phyloP scores from a whole-genome alignment of 2,113 vertebrate genomes.

The human region GRCh38 chr14:101276501-101277000 shows the following conservation, averaged over 20 bases:
- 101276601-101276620: neutral
- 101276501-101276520: neutral
- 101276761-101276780: neutral
- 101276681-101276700: neutral
- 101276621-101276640: neutral
- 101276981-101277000: neutral
- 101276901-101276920: neutral
- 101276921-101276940: neutral
- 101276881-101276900: neutral
- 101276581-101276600: neutral
- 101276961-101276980: neutral
- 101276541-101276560: too few species aligned
- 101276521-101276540: neutral
- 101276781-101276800: neutral
- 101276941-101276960: too few species aligned
- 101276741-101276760: neutral
- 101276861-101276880: neutral
- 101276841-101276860: neutral
- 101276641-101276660: neutral
- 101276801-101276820: neutral
- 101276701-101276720: neutral
- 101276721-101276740: neutral
- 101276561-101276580: neutral
- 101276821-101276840: neutral
- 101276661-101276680: neutral